Conservation (phyloP, 2,113 vertebrate genomes). For the Acrocephalus kingi region DNA sequence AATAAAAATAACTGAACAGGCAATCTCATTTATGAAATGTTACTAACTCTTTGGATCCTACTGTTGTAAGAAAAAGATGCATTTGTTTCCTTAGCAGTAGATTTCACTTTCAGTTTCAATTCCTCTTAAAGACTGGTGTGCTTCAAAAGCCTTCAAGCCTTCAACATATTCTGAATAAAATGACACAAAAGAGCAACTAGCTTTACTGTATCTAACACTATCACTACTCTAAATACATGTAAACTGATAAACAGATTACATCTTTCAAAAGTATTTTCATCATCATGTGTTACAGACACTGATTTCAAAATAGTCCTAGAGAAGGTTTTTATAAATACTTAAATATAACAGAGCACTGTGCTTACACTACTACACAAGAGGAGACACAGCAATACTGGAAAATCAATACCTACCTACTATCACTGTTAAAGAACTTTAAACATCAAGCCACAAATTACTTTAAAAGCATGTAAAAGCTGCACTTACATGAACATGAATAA, state of each 20-base stretch:
- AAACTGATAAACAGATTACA: background rate
- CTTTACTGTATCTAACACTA: background rate
- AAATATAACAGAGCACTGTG: background rate
- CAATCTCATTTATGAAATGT: background rate
- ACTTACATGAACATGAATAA: background rate
- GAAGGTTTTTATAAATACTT: background rate
- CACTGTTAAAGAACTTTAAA: background rate
- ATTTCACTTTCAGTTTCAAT: background rate
- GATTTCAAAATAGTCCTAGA: background rate
- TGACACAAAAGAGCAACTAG: background rate
- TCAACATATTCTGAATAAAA: background rate
- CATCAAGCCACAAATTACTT: background rate
- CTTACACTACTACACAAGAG: background rate
- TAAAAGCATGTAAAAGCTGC: background rate
- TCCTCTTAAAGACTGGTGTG: background rate
- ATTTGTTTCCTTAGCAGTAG: background rate
- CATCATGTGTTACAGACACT: background rate
- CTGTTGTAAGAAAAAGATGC: background rate
- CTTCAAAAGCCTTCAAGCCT: background rate
- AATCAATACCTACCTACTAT: background rate
- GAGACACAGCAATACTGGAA: background rate
- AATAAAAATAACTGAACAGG: background rate
- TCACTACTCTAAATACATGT: background rate
- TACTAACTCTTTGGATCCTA: background rate
- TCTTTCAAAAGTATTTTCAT: background rate